Conservation (phyloP, 1,140 invertebrate species). For the Heliothis subflexa region DNA sequence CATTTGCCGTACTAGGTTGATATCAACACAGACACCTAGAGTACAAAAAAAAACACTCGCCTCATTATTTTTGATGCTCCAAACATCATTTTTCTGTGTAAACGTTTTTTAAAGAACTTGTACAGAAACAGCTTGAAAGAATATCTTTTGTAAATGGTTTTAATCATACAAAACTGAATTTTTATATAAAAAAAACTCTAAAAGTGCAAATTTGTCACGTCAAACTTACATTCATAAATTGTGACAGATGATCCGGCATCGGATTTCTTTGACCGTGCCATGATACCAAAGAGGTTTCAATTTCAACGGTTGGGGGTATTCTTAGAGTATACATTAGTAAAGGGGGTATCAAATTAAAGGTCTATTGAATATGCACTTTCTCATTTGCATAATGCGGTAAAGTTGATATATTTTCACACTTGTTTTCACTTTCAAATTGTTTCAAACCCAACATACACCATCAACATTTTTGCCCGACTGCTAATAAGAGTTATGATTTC, state of each 20-base stretch:
- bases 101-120: not conserved
- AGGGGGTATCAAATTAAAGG: no score
- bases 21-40: not conserved
- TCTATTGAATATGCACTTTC: no score
- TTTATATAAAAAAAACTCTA: slow-evolving; percentile 1
- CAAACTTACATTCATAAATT: slow-evolving; percentile 22
- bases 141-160: not conserved
- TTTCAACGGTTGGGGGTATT: no score
- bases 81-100: slow-evolving; percentile 48
- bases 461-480: no score
- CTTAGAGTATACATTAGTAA: no score
- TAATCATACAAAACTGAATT: no score
- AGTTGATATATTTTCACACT: no score
- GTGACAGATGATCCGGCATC: not conserved
- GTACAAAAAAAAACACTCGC: slow-evolving; percentile 46
- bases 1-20: not conserved
- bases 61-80: slow-evolving; percentile 60
- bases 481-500: no score
- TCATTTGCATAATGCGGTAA: no score
- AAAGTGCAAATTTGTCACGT: not conserved
- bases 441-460: no score
- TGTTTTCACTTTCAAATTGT: no score
- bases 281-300: not conserved
- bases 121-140: not conserved
- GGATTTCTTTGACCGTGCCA: not conserved